phyloP scores from a whole-genome alignment of 2,113 vertebrate genomes.

The Pangasianodon hypophthalmus region DNA sequence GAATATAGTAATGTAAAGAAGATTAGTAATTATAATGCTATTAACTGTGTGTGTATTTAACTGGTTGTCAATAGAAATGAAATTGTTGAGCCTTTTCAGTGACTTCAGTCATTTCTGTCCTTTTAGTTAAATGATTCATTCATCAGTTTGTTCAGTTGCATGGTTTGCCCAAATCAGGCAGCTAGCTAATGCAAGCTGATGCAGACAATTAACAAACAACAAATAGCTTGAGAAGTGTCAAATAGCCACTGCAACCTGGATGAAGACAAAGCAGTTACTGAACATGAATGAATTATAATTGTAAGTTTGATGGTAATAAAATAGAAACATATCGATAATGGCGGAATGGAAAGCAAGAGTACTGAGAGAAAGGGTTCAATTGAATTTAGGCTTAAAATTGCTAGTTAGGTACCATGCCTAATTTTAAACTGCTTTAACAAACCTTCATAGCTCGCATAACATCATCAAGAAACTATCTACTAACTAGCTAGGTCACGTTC shows the following conservation, averaged over 20 bases:
- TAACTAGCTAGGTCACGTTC: not conserved
- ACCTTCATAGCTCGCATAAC: not conserved
- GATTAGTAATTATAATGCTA: not conserved
- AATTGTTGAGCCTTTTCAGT: no score
- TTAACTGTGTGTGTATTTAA: not conserved
- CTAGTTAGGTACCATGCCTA: not conserved
- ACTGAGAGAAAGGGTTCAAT: not conserved
- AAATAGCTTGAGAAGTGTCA: not conserved
- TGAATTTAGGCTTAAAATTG: not conserved
- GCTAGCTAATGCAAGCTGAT: not conserved
- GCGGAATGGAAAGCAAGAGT: not conserved
- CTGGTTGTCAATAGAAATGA: no score
- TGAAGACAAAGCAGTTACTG: not conserved
- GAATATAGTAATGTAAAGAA: not conserved
- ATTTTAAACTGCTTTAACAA: not conserved
- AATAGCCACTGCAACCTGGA: not conserved
- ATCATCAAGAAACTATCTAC: not conserved
- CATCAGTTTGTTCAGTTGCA: not conserved
- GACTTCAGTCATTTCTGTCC: no score
- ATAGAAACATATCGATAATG: not conserved
- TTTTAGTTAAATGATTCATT: not conserved
- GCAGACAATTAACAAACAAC: not conserved
- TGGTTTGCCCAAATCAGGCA: not conserved
- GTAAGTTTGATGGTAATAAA: not conserved
- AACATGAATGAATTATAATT: not conserved